Base-by-base conservation (phyloP, 2,797 vertebrate species). In the Harpagifer antarcticus region DNA sequence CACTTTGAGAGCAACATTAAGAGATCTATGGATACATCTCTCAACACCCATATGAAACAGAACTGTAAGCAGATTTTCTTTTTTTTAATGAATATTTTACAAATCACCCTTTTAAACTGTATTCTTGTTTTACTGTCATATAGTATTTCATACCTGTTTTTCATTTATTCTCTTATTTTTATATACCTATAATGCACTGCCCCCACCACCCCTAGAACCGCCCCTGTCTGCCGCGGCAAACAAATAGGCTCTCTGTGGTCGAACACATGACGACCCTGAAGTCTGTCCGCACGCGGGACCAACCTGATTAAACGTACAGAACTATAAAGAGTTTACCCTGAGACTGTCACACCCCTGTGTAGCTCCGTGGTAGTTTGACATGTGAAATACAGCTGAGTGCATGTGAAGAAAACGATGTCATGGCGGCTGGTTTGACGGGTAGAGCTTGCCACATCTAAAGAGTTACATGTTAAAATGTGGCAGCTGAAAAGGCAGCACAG, bases 231-330 rank as follows among this genome's bases (percentile, higher is more conserved):
- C 50, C 27, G 19, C 50, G 47, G 62, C 64, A 76, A 88, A 90
- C 68, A 86, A 82, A 86, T 48, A 61, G 37, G 50, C 58, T 37
- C 55, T 75, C 71, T 84, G 78, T 62, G 62, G 74, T 81, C 64
- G 17, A 72, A 74, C 67, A 57, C 69, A 17, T 62, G 71, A 84
- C n/a, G 19, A 72, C 17, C 42, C 68, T 10, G 57, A 70, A 68
- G 71, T 81, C 62, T 3, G 17, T 75, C 43, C 56, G 3, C 47
- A 27, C 5, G 11, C 2, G 1, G 65, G 57, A 62, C 9, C 52
- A 67, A 77, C 74, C 42, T 43, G 63, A 74, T 74, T 68, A 71
- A 50, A 77, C 69, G 47, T 49, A 53, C 53, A 48, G 61, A 37
- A 49, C 20, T 48, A 33, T 47, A 20, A 52, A 55, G 37, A 56